A percentile compares a stretch with the other conserved stretches of the same genome.
Evolutionary conservation across 2,113 vertebrate species (phyloP).

Genomic region (Dendrocopos noguchii): DNA sequence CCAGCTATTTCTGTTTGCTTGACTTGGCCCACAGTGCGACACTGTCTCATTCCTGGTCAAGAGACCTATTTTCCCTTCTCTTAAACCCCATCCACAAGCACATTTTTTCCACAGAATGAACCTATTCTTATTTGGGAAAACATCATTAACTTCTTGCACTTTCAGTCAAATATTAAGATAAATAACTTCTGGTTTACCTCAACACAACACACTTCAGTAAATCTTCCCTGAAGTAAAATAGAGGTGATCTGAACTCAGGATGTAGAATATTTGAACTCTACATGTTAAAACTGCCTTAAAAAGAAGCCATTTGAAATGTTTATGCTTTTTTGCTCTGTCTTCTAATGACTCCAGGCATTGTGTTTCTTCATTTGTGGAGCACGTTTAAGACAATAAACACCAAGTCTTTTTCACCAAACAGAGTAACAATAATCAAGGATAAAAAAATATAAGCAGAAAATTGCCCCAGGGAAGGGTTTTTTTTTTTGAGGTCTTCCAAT

Average conservation of each 20-base stretch:
- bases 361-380: neutral
- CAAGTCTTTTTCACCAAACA: neutral
- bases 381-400: neutral
- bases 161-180: neutral
- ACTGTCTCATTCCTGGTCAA: neutral
- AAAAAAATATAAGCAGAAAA: neutral
- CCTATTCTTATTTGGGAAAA: neutral
- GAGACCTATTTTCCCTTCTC: neutral
- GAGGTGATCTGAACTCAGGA: neutral
- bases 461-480: neutral
- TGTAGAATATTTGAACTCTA: neutral
- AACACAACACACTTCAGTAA: neutral
- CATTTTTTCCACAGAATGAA: neutral
- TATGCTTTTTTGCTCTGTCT: neutral
- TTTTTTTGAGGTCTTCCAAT: neutral
- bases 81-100: neutral
- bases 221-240: neutral
- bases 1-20: neutral
- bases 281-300: neutral
- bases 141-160: neutral
- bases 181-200: neutral
- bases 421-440: neutral
- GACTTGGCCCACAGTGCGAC: fast-evolving
- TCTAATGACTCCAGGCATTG: neutral
- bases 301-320: neutral